A percentile compares a stretch with the other conserved stretches of the same genome.
Evolutionary conservation across 2,113 vertebrate genomes (phyloP).

Genomic region (Turdus rufiventris): DNA sequence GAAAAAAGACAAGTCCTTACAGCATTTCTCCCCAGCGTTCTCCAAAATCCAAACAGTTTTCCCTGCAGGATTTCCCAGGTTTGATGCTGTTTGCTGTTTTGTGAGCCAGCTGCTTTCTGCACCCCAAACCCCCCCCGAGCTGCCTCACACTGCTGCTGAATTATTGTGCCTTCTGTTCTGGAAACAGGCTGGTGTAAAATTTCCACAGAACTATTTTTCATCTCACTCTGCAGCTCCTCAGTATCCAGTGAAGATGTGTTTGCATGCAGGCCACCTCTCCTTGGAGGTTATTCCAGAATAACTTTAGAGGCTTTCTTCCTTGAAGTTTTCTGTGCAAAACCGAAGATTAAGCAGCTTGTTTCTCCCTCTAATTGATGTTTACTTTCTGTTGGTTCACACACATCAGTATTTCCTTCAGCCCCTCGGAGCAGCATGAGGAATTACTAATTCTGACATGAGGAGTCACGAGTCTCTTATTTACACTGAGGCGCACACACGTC

Average conservation of each 20-base stretch:
- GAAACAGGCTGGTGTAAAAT: neutral
- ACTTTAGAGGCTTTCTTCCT: neutral
- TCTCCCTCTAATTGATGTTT: neutral
- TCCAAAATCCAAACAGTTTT: neutral
- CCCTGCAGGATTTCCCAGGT: neutral
- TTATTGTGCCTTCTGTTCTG: neutral
- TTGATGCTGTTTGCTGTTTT: neutral
- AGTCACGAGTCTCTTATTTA: neutral
- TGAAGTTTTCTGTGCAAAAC: neutral
- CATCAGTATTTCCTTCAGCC: neutral
- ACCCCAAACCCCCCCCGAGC: accelerated
- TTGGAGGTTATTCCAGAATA: neutral
- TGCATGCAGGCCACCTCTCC: neutral
- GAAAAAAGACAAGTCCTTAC: accelerated
- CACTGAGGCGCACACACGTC: neutral
- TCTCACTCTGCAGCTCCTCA: neutral
- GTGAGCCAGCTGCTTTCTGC: neutral
- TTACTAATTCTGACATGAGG: neutral
- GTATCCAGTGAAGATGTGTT: neutral
- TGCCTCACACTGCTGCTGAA: neutral
- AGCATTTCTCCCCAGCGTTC: neutral
- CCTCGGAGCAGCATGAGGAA: neutral
- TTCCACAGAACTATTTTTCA: neutral
- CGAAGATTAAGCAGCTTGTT: neutral
- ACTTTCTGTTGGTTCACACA: neutral